Base-by-base conservation (phyloP, 2,797 vertebrate genomes). In the Eulemur coronatus region DNA sequence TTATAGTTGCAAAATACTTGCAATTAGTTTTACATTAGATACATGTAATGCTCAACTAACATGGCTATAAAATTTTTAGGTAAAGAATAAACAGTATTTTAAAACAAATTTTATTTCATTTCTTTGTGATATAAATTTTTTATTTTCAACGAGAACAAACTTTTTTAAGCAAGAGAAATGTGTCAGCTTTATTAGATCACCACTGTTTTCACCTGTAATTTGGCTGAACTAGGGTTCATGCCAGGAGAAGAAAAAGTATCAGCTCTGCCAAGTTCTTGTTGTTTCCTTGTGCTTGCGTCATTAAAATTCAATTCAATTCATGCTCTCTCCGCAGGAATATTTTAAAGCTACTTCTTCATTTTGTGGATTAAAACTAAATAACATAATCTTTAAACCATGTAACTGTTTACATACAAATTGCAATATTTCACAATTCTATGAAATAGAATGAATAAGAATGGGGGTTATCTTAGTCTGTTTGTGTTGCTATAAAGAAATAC, bases 311-410 rank as follows among this genome's bases (percentile, higher is more conserved):
- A 38, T 65, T 84, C 35, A 91, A 79, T 46, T 85, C 63, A 72
- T 48, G 7, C 11, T 67, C 52, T 96, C 38, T 70, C 78, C 80
- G 15, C 26, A 84, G 63, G 50, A 91, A 89, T 95, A 91, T 93
- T 88, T 96, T 96, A 92, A 96, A 95, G 57, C 38, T 48, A 69
- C n/a, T n/a, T 86, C 50, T 95, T 95, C 69, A 63, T 92, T 82
- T 93, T 69, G 43, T 86, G 84, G 50, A 89, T 96, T 90, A 97
- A 94, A 95, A 79, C 48, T 69, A 95, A 96, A 91, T 63, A 89
- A 67, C 9, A 50, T 22, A 82, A 70, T 88, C 84, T 63, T 10
- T 78, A 92, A 92, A 41, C 41, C 70, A 18, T 69, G 9, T 57
- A 92, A 95, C 91, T 69, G 13, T 61, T 63, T 11, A 22, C 59